Evolutionary conservation across 2,888 invertebrate species (phyloP).

Genomic region (Apoda limacodes): DNA sequence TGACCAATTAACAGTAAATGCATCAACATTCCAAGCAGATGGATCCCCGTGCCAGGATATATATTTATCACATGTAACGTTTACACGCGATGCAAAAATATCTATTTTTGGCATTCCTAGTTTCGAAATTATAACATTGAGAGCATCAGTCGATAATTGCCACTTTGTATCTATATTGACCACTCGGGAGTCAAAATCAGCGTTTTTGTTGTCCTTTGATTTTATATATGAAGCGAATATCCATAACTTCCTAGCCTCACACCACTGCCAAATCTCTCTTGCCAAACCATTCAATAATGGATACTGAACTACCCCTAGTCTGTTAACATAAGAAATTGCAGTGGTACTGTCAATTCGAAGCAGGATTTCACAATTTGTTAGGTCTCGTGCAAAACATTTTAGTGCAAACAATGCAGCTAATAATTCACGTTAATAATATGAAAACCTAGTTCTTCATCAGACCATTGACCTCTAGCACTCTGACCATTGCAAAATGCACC

Average conservation of each 20-base stretch:
- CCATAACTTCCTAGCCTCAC: slow-evolving; percentile 14
- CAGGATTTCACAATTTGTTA: slow-evolving; percentile 9
- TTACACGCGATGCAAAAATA: slow-evolving; percentile 15
- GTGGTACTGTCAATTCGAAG: slow-evolving; percentile 19
- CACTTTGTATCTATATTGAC: slow-evolving; percentile 16
- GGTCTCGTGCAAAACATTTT: slow-evolving; percentile 9
- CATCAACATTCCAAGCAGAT: no score
- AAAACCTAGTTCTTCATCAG: slow-evolving; percentile 3
- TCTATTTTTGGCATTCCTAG: slow-evolving; percentile 15
- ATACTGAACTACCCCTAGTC: slow-evolving; percentile 14
- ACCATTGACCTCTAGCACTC: slow-evolving; percentile 14
- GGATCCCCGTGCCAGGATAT: slow-evolving; percentile 16
- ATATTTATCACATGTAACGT: slow-evolving; percentile 15
- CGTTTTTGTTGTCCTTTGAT: slow-evolving; percentile 14
- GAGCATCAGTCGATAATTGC: slow-evolving; percentile 6
- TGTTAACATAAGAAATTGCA: slow-evolving; percentile 13
- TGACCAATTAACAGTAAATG: slow-evolving; percentile 16
- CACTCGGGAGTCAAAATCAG: slow-evolving; percentile 17
- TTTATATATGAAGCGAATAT: slow-evolving; percentile 19
- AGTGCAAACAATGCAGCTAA: slow-evolving; percentile 11
- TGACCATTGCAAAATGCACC: slow-evolving; percentile 11
- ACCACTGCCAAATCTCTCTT: slow-evolving; percentile 18
- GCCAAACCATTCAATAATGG: slow-evolving; percentile 15
- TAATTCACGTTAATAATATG: slow-evolving; percentile 17
- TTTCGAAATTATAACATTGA: slow-evolving; percentile 1